A percentile compares a stretch with the other conserved stretches of the same genome.
These are phyloP conservation scores for Lagenorhynchus albirostris DNA, from an alignment of 2,113 vertebrate species.

Conservation along the genomic window DNA sequence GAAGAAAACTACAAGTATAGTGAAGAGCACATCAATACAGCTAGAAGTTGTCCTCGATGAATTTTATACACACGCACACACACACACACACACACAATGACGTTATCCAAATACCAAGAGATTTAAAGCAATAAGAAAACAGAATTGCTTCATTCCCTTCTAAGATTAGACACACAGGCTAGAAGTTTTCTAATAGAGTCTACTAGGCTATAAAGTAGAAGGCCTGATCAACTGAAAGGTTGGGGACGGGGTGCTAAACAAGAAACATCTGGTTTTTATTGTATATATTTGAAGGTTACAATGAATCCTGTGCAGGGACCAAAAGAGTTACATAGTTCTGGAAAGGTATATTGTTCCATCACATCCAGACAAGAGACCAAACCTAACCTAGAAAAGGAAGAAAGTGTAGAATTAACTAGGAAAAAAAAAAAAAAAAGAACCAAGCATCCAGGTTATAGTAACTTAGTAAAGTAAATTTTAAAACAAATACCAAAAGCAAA, in stretches of 20 bases:
- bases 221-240: background rate
- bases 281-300: background rate
- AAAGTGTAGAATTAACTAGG: background rate
- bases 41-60: background rate
- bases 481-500: background rate
- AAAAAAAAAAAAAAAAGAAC: background rate
- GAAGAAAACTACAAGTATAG: background rate
- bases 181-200: background rate
- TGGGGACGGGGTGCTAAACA: background rate
- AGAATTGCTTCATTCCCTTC: background rate
- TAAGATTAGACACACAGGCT: background rate
- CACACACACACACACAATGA: background rate
- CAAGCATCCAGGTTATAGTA: background rate
- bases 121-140: background rate
- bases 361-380: background rate
- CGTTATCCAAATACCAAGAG: background rate
- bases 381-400: background rate
- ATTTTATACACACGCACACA: background rate
- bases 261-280: background rate
- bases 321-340: background rate
- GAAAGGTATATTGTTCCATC: background rate
- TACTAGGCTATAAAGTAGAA: background rate
- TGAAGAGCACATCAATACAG: accelerated
- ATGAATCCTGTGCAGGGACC: background rate
- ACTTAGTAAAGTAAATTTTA: background rate